A percentile compares a stretch with the other conserved stretches of the same genome.
These are phyloP conservation scores for Aphelinus certus DNA, from an alignment of 1,140 invertebrate genomes.

Conservation along the genomic window DNA sequence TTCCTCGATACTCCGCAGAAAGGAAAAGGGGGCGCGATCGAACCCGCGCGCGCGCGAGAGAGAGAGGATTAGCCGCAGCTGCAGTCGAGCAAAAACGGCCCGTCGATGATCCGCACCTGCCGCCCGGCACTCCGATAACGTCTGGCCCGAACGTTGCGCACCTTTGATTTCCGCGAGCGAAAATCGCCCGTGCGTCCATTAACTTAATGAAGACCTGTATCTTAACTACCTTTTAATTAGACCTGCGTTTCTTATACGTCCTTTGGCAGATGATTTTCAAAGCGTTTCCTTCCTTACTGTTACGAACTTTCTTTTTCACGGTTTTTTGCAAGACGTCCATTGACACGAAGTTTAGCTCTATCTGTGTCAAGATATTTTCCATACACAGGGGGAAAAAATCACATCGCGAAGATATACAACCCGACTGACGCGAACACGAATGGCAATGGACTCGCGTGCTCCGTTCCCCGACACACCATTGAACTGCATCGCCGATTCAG, in stretches of 20 bases:
- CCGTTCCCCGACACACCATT: no score
- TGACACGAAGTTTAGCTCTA: no score
- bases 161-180: constrained; percentile 26
- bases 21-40: no score
- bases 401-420: no score
- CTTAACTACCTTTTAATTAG: constrained; percentile 23
- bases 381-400: no score
- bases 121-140: neutral
- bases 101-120: neutral
- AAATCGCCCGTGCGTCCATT: constrained; percentile 26
- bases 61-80: neutral
- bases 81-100: neutral
- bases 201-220: constrained; percentile 31
- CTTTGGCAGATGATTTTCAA: neutral
- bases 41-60: neutral
- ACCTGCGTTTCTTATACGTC: neutral
- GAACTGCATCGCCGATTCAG: no score
- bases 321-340: no score
- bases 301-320: neutral
- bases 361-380: no score
- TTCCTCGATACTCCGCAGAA: no score
- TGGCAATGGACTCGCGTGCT: no score
- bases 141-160: neutral
- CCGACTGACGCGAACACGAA: no score
- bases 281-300: no score